These are phyloP conservation scores for Florisuga fusca DNA, from an alignment of 2,797 vertebrate genomes.

Conservation along the genomic window DNA sequence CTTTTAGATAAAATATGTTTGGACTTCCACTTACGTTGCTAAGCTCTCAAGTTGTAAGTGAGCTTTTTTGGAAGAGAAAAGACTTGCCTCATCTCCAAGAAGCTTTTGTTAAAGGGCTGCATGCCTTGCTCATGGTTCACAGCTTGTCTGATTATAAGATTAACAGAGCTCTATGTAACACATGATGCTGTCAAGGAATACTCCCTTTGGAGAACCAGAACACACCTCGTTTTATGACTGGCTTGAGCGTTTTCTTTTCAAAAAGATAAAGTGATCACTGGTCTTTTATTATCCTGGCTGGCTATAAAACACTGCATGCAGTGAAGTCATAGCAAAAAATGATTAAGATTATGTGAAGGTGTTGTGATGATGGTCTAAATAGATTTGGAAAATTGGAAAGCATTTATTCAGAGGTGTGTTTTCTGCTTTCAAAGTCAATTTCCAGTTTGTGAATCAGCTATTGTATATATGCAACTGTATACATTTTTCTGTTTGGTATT, in stretches of 20 bases:
- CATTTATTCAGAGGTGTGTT: background rate
- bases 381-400: background rate
- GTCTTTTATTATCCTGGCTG: background rate
- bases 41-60: background rate
- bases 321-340: background rate
- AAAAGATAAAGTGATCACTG: background rate
- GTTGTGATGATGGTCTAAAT: background rate
- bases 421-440: background rate
- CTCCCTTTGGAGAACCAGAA: background rate
- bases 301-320: background rate
- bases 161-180: background rate
- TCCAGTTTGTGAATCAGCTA: background rate
- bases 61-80: background rate
- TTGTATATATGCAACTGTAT: background rate
- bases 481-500: background rate
- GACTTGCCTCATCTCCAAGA: background rate
- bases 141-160: background rate
- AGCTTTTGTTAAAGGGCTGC: background rate
- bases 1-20: background rate
- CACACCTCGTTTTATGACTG: background rate
- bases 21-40: background rate
- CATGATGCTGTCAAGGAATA: background rate
- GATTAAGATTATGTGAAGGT: background rate
- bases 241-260: background rate
- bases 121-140: background rate